Evolutionary conservation across 2,113 vertebrate genomes (phyloP).

Genomic region (Burhinus bistriatus): DNA sequence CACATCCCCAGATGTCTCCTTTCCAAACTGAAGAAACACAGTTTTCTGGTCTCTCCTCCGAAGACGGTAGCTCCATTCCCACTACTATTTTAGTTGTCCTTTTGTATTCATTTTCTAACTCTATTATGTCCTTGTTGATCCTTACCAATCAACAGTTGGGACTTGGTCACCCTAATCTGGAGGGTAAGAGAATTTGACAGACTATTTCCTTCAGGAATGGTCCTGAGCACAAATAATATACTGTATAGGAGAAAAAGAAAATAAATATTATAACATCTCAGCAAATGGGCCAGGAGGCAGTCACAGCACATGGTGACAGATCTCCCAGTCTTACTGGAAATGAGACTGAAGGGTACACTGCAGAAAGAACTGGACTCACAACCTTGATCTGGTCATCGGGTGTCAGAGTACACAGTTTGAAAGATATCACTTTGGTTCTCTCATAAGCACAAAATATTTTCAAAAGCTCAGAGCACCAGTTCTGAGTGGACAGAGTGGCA

Average conservation of each 20-base stretch:
- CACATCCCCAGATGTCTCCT: neutral
- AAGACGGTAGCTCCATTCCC: neutral
- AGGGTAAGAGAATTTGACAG: neutral
- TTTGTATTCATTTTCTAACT: neutral
- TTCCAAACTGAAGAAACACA: neutral
- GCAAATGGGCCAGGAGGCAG: neutral
- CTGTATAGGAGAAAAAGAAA: neutral
- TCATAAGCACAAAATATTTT: neutral
- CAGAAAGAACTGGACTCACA: neutral
- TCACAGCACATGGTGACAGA: neutral
- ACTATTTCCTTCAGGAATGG: neutral
- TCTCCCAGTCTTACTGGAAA: neutral
- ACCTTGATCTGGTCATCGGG: neutral
- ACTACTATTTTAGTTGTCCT: neutral
- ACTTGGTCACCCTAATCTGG: neutral
- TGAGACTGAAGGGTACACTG: neutral
- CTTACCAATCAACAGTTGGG: rapidly evolving
- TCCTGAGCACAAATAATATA: neutral
- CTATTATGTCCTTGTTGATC: neutral
- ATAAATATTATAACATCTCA: neutral
- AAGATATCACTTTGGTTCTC: neutral
- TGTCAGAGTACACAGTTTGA: neutral
- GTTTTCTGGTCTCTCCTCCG: neutral
- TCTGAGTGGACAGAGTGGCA: neutral
- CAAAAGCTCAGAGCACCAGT: neutral